phyloP scores from a whole-genome alignment of 2,113 vertebrate genomes.

The Boulengeromyrus knoepffleri region DNA sequence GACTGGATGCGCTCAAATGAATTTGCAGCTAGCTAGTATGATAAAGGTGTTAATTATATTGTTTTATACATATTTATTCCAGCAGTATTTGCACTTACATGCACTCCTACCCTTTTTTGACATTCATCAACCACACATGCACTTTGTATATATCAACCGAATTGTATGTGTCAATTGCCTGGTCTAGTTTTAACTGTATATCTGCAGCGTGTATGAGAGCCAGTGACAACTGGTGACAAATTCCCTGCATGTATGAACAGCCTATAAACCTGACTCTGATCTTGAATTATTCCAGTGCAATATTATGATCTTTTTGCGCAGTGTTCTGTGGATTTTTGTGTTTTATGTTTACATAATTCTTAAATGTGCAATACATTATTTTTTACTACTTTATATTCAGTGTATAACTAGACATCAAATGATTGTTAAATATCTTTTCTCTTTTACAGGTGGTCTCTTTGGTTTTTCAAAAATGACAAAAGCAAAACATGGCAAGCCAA shows the following conservation, averaged over 20 bases:
- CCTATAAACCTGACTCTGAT: background rate
- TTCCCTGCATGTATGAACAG: background rate
- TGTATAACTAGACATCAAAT: background rate
- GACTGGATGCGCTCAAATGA: background rate
- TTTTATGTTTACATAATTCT: background rate
- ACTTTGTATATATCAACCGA: background rate
- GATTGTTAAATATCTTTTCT: slow-evolving; percentile 12
- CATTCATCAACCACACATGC: background rate
- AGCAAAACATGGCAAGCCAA: slow-evolving; percentile 99
- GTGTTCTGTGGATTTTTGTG: background rate
- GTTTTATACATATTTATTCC: background rate
- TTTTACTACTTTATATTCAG: background rate
- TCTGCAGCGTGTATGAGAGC: background rate
- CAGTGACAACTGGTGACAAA: background rate
- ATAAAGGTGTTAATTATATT: background rate
- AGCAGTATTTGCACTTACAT: background rate
- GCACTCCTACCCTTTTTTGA: background rate
- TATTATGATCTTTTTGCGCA: background rate
- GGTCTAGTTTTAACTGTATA: background rate
- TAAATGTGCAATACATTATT: background rate
- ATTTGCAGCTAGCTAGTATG: background rate
- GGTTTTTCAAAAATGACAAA: slow-evolving; percentile 99
- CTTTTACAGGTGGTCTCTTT: slow-evolving; percentile 86
- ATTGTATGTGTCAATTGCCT: background rate
- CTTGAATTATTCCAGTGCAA: background rate